These are phyloP conservation scores for Trichomalopsis sarcophagae DNA, from an alignment of 1,140 invertebrate genomes.

Conservation along the genomic window DNA sequence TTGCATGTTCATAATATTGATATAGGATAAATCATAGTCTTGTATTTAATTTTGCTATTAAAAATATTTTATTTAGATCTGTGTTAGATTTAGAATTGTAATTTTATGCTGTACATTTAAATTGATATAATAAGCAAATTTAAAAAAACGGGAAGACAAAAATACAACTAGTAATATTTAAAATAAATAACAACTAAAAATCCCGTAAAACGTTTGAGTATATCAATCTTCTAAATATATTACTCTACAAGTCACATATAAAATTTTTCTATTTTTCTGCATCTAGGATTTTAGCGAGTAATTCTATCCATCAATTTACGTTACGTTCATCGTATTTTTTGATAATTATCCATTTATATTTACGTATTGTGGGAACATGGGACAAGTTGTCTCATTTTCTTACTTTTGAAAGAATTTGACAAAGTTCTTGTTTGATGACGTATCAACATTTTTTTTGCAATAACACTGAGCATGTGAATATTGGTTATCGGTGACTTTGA, in stretches of 20 bases:
- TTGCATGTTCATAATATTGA: background rate
- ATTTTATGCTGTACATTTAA: slow-evolving; percentile 36
- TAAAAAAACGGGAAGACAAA: background rate
- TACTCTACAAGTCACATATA: slow-evolving; percentile 27
- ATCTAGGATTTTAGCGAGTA: slow-evolving; percentile 21
- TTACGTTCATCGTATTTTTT: slow-evolving; percentile 14
- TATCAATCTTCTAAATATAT: background rate
- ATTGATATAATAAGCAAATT: background rate
- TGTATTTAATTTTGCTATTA: background rate
- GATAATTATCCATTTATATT: slow-evolving; percentile 23
- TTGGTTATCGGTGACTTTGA: background rate
- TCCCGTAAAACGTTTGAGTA: background rate
- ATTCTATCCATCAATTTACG: slow-evolving; percentile 25
- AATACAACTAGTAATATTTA: slow-evolving; percentile 2
- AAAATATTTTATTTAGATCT: slow-evolving; percentile 38
- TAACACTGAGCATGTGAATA: background rate
- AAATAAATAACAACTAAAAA: slow-evolving; percentile 14
- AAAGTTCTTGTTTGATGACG: background rate
- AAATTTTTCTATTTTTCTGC: slow-evolving; percentile 24
- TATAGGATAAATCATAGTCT: background rate
- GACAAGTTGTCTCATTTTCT: background rate
- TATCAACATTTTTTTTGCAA: too few relatives aligned
- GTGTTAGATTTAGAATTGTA: slow-evolving; percentile 8
- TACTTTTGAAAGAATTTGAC: background rate
- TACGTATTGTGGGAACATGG: slow-evolving; percentile 29